These are phyloP conservation scores for Cerastis rubricosa DNA, from an alignment of 2,888 invertebrate species.

Conservation along the genomic window DNA sequence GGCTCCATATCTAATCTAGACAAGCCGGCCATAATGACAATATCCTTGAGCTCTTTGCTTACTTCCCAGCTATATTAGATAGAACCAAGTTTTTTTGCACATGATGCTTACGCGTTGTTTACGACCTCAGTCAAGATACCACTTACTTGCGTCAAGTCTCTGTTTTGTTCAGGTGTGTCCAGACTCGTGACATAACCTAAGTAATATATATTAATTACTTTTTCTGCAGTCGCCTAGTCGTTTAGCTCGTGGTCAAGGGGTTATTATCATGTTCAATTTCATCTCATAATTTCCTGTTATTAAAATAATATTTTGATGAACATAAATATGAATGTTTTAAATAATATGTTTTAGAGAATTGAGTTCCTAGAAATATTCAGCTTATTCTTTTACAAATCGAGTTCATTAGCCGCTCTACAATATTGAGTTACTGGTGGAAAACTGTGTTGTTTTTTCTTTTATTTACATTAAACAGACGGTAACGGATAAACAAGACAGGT, in stretches of 20 bases:
- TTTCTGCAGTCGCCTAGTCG: not conserved
- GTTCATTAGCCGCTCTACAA: not conserved
- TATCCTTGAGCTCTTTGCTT: not conserved
- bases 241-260: not conserved
- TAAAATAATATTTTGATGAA: not conserved
- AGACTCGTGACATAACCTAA: not conserved
- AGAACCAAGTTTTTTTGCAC: not conserved
- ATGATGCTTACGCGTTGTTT: not conserved
- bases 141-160: not conserved
- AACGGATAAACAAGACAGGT: not conserved
- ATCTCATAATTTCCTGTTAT: not conserved
- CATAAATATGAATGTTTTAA: not conserved
- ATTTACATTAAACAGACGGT: not conserved
- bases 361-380: too few species aligned
- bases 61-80: not conserved
- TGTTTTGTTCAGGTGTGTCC: not conserved
- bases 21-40: not conserved
- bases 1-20: not conserved
- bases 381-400: not conserved
- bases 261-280: not conserved
- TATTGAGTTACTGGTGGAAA: not conserved
- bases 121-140: not conserved
- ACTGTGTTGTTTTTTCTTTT: not conserved
- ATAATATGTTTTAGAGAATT: too few species aligned
- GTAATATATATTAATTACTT: not conserved